Percentiles rank a stretch among this genome's conserved stretches.
Evolutionary conservation across 2,113 vertebrate genomes (phyloP).

Genomic region (Nothobranchius kuhntae): DNA sequence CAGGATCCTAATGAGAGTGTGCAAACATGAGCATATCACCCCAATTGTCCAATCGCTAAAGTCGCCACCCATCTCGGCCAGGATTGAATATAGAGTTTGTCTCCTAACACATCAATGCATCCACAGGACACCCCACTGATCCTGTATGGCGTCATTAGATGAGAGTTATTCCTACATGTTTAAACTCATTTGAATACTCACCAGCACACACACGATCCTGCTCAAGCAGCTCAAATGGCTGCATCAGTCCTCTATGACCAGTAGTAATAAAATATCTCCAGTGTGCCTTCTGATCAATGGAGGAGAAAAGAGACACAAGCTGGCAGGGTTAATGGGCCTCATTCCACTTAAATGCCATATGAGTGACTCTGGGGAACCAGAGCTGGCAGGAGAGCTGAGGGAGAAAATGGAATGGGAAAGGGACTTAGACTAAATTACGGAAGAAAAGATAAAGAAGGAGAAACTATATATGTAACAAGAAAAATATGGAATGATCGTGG

Average conservation of each 20-base stretch:
- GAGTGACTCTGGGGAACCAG: slow-evolving; percentile 78
- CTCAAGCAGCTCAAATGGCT: slow-evolving; percentile 56
- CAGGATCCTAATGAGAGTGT: no score
- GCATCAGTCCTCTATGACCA: slow-evolving; percentile 58
- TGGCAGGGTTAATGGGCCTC: slow-evolving; percentile 86
- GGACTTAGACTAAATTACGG: slow-evolving; percentile 22
- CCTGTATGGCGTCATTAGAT: no score
- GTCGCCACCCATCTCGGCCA: no score
- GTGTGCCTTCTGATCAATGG: slow-evolving; percentile 90
- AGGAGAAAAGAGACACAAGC: slow-evolving; percentile 82
- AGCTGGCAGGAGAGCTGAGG: slow-evolving; percentile 35
- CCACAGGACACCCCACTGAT: no score
- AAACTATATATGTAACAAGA: neutral
- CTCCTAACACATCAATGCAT: no score
- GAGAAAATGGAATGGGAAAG: slow-evolving; percentile 2
- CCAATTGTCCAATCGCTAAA: no score
- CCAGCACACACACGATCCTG: slow-evolving; percentile 16
- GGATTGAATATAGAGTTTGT: no score
- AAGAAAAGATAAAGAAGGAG: slow-evolving; percentile 2
- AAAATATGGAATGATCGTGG: neutral
- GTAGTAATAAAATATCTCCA: slow-evolving; percentile 83
- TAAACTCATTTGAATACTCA: slow-evolving; percentile 45
- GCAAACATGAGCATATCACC: no score
- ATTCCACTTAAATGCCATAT: slow-evolving; percentile 83
- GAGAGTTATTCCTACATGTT: slow-evolving; percentile 33